These are phyloP conservation scores for Apostichopus parvimensis DNA, from an alignment of 35 echinoderm and acorn worm species.

Conservation along the genomic window DNA sequence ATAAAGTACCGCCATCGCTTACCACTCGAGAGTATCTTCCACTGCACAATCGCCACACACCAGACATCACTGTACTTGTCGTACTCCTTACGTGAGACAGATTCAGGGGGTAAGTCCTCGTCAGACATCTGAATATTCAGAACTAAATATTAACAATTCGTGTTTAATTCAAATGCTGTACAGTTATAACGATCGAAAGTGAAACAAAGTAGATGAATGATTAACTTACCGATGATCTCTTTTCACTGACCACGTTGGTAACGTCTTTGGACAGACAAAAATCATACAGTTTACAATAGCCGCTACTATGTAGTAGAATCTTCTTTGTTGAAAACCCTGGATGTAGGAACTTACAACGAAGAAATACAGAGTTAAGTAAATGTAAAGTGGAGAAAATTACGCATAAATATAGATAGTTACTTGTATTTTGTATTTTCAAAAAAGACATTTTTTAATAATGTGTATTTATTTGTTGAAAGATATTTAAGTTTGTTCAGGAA, in stretches of 20 bases:
- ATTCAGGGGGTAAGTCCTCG: background rate
- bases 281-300: too few relatives aligned
- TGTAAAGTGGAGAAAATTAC: background rate
- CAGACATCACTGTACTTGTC: background rate
- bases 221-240: too few relatives aligned
- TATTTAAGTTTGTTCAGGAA: background rate
- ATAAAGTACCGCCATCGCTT: background rate
- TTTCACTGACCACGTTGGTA: too few relatives aligned
- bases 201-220: too few relatives aligned
- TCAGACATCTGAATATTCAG: background rate
- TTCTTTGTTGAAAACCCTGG: too few relatives aligned
- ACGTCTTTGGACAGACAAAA: too few relatives aligned
- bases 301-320: too few relatives aligned
- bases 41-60: background rate
- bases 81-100: background rate
- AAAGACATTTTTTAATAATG: background rate
- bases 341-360: background rate
- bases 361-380: background rate
- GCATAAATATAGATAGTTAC: background rate
- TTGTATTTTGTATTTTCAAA: background rate
- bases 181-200: too few relatives aligned
- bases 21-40: conserved; percentile 10
- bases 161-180: background rate
- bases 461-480: background rate
- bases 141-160: background rate